Conservation (phyloP, 2,113 vertebrate genomes). For the Sigmodon hispidus region DNA sequence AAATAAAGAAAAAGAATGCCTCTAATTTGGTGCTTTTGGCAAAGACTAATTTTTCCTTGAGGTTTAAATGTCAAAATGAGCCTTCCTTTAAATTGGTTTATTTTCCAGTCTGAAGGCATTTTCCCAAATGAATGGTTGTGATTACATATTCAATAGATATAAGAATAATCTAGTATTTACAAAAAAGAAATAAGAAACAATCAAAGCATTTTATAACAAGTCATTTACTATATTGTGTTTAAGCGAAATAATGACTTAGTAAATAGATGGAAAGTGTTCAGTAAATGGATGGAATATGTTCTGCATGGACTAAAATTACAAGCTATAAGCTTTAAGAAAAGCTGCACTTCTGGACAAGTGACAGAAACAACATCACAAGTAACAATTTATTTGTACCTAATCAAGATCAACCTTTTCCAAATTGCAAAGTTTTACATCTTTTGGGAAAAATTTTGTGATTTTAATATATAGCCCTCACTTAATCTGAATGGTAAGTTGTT, state of each 20-base stretch:
- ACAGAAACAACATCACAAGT: constrained; percentile 38
- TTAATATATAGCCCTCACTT: constrained; percentile 20
- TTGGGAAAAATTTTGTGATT: constrained; percentile 21
- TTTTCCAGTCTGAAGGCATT: constrained; percentile 52
- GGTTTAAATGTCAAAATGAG: constrained; percentile 56
- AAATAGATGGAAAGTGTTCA: not conserved
- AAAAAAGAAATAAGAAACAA: constrained; percentile 38
- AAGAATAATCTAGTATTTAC: constrained; percentile 26
- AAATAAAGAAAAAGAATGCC: not conserved
- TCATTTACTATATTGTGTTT: constrained; percentile 52
- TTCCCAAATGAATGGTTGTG: constrained; percentile 57
- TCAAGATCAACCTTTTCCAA: constrained; percentile 36
- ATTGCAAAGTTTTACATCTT: constrained; percentile 27
- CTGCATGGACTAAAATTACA: not conserved
- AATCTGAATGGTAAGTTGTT: constrained; percentile 22
- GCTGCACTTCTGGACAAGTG: constrained; percentile 21
- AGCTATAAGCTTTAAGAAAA: not conserved
- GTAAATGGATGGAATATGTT: constrained; percentile 6
- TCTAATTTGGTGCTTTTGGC: not conserved
- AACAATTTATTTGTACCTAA: constrained; percentile 18
- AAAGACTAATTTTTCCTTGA: constrained; percentile 33
- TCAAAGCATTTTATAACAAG: constrained; percentile 35
- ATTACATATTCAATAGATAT: constrained; percentile 63
- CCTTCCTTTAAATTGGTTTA: constrained; percentile 50
- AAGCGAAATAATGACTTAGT: not conserved